Base-by-base conservation (phyloP, 2,888 invertebrate genomes). In the Pristionchus mayeri region DNA sequence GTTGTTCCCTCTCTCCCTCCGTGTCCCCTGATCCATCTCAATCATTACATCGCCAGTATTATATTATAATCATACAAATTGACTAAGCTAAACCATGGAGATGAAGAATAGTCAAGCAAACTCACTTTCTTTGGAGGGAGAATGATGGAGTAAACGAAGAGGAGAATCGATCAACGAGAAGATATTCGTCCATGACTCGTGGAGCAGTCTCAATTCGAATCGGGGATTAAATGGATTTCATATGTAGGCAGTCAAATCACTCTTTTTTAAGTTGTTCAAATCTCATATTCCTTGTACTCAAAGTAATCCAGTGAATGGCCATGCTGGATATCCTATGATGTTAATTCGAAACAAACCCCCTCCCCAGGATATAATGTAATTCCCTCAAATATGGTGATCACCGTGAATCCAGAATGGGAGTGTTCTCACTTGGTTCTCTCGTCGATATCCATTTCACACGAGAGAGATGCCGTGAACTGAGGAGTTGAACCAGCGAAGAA, bases 121-220 rank as follows among this genome's bases (percentile, higher is more conserved):
- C 71, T 24, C 84, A 54, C 85, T 79, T 78, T 89, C 88, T n/a
- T 60, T 79, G 13, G 67, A 84, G 13, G 89, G 88, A 52, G 87
- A 86, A 67, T 90, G 89, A 18, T 24, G 57, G 52, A 90, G 85
- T 57, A 90, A 88, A 40, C 86, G 86, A 0, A 86, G 86, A 0
- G 89, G 89, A 7, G 88, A 87, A 79, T 85, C 87, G 27, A 90
- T 79, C 3, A 90, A 76, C 24, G 87, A 88, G 13, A 90, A 81
- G 84, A 90, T 87, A 67, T 89, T 88, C 83, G 86, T 87, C 85
- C 85, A 82, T n/a, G 50, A 67, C 16, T 63, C 63, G 50, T 67
- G 50, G 3, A 82, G 82, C 30, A 82, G 18, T 37, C 82, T 80
- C 30, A 16, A 34, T 7, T n/a, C n/a, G n/a, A n/a, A n/a, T n/a